Percentiles rank a stretch among this genome's conserved stretches.
Evolutionary conservation across 1,140 invertebrate genomes (phyloP).

Genomic region (Macrocentrus cingulum): DNA sequence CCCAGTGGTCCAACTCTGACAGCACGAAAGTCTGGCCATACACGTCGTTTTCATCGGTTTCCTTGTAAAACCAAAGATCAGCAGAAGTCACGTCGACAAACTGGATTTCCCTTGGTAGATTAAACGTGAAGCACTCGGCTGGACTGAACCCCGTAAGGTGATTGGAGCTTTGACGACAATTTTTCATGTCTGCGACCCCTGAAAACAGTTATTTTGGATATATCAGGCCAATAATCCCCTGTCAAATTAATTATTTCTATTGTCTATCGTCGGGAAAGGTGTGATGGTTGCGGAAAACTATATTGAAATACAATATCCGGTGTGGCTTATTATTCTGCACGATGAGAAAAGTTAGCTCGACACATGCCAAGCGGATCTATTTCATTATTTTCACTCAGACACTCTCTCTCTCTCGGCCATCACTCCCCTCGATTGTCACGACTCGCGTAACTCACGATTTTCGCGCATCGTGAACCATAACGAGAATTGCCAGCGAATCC

Average conservation of each 20-base stretch:
- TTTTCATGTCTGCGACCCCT: conserved; percentile 39
- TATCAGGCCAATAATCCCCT: too few relatives aligned
- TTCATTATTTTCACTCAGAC: conserved; percentile 15
- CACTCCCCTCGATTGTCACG: conserved; percentile 3
- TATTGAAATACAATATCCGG: not conserved
- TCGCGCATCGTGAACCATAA: conserved; percentile 22
- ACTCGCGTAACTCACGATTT: conserved; percentile 18
- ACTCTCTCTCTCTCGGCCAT: conserved; percentile 4
- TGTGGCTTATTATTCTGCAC: conserved; percentile 18
- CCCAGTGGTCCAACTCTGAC: conserved; percentile 77
- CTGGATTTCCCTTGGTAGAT: conserved; percentile 69
- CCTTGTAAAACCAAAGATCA: conserved; percentile 79
- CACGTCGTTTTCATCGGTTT: conserved; percentile 62
- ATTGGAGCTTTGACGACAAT: conserved; percentile 48
- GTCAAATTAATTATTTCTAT: too few relatives aligned
- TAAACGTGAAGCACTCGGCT: conserved; percentile 71
- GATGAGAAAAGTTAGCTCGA: conserved; percentile 5
- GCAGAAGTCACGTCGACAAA: conserved; percentile 71
- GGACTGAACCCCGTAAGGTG: conserved; percentile 59
- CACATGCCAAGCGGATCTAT: not conserved
- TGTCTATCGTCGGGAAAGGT: too few relatives aligned
- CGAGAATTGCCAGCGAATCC: conserved; percentile 26
- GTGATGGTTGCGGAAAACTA: too few relatives aligned
- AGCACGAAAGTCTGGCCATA: conserved; percentile 76
- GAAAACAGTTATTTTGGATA: conserved; percentile 18